Evolutionary conservation across 2,888 invertebrate species (phyloP), one percentile per base, ranked within the genome.

Genomic region (Unio pictorum): DNA sequence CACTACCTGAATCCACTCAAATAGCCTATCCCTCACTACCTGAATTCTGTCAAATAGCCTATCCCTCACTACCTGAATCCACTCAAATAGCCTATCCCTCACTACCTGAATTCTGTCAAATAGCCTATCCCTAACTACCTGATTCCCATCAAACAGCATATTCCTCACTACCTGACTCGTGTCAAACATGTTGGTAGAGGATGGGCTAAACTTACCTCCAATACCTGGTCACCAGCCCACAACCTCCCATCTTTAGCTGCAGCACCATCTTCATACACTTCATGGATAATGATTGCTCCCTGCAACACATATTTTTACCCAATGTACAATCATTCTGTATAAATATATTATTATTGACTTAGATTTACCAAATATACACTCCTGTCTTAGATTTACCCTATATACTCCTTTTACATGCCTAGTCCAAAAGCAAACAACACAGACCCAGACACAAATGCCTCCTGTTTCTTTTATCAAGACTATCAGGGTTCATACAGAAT

Each of bases 281-380:
- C 98, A 81, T 98, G 94, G 78, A 99, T 93, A 75, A 98, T 94
- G 72, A 97, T 95, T 61, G 95, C 95, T 75, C 95, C 95, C 96
- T 97, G 90, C 23, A 72, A 73, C 23, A 60, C 8, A 66, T 4
- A 71, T n/a, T 45, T 60, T 5, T 23, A 23, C 26, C 11, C 61
- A 61, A 15, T 59, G 3, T 4, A 8, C 23, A 7, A 63, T 68
- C 17, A 30, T 54, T 30, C 57, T 56, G 11, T 18, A 63, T 55
- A 55, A 63, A 63, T 20, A 45, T 11, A 23, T 18, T 45, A 20
- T 26, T 54, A 7, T 45, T 20, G 18, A 8, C 1, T 63, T 54
- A 3, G 20, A 45, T n/a, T 45, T 28, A 63, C 54, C 7, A 23
- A 63, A 63, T 18, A 34, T 6, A n/a, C 26, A 34, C 8, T 45